phyloP scores from a whole-genome alignment of 2,797 vertebrate species.

The Vipera ursinii region DNA sequence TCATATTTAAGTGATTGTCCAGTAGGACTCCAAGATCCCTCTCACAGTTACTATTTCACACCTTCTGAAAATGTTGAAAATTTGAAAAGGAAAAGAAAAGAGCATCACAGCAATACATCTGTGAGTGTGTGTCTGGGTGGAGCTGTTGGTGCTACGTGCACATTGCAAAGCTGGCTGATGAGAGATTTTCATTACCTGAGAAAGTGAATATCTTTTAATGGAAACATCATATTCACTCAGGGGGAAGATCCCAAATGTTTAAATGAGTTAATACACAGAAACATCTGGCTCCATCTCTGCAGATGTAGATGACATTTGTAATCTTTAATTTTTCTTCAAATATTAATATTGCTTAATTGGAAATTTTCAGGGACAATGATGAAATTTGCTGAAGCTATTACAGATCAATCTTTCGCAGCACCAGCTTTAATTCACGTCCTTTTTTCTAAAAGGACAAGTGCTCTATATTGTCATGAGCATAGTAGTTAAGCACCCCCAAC shows the following conservation, averaged over 20 bases:
- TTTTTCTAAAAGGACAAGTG: conserved; percentile 56
- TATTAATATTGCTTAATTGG: conserved; percentile 61
- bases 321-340: conserved; percentile 61
- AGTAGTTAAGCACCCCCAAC: conserved; percentile 42
- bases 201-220: conserved; percentile 11
- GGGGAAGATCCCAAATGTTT: conserved; percentile 44
- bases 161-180: background rate
- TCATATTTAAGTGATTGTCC: too few species aligned
- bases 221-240: conserved; percentile 34
- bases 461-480: conserved; percentile 35
- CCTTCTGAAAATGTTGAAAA: background rate
- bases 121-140: background rate
- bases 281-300: conserved; percentile 44
- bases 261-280: conserved; percentile 38
- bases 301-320: conserved; percentile 58
- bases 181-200: background rate
- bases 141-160: background rate
- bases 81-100: background rate
- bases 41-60: background rate
- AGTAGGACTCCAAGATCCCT: too few species aligned
- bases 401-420: conserved; percentile 58
- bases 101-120: background rate
- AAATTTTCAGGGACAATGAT: conserved; percentile 61
- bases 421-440: conserved; percentile 57
- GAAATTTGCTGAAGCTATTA: conserved; percentile 66